Percentiles rank a stretch among this genome's conserved stretches.
phyloP scores from a whole-genome alignment of 2,888 invertebrate genomes.

The Merodon equestris region DNA sequence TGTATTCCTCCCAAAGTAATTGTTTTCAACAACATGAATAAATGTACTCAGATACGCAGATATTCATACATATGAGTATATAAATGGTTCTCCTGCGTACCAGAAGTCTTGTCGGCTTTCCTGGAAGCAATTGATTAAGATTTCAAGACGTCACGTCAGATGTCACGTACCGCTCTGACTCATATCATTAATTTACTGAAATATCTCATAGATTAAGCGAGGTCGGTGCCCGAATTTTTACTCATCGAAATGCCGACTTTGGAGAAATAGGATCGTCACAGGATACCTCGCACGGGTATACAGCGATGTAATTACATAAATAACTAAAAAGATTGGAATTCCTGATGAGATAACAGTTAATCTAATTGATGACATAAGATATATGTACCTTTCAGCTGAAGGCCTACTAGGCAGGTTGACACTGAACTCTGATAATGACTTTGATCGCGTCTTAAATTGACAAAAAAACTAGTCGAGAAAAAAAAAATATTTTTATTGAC shows the following conservation, averaged over 20 bases:
- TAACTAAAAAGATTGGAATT: too few species aligned
- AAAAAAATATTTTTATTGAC: conserved; percentile 19
- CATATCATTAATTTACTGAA: conserved; percentile 27
- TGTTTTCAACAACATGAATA: conserved; percentile 26
- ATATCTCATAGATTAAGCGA: conserved; percentile 18
- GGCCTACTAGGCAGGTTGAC: conserved; percentile 4
- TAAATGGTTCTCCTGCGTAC: conserved; percentile 16
- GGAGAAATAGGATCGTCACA: too few species aligned
- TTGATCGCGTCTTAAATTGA: background rate
- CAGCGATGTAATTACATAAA: too few species aligned
- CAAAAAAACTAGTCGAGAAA: background rate
- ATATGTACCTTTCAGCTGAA: too few species aligned
- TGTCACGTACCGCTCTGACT: conserved; percentile 57
- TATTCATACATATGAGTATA: conserved; percentile 17
- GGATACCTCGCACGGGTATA: too few species aligned
- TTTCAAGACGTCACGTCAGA: background rate
- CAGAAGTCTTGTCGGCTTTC: conserved; percentile 3
- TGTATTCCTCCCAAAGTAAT: conserved; percentile 32
- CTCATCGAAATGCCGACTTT: too few species aligned
- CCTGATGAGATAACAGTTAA: too few species aligned
- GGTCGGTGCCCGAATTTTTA: too few species aligned
- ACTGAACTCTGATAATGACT: conserved; percentile 16
- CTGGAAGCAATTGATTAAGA: conserved; percentile 8
- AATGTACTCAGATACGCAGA: too few species aligned
- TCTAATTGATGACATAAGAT: conserved; percentile 24